phyloP scores from a whole-genome alignment of 2,113 vertebrate species.

The Plecturocebus donacophilus region DNA sequence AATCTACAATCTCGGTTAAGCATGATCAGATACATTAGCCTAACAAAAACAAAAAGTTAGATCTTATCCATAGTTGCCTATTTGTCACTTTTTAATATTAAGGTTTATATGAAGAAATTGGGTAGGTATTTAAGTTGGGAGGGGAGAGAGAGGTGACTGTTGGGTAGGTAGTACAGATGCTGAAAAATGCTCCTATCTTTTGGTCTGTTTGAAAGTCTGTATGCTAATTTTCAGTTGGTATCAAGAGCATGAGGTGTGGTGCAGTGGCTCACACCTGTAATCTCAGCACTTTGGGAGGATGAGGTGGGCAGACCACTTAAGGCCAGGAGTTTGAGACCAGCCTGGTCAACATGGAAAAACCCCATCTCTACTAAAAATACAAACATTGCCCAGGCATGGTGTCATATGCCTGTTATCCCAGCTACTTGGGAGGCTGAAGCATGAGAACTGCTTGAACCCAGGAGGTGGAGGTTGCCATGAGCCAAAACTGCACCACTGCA shows the following conservation, averaged over 20 bases:
- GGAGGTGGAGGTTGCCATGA: too few species aligned
- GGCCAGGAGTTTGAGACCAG: too few species aligned
- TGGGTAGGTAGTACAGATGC: background rate
- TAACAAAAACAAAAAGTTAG: conserved; percentile 20
- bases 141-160: background rate
- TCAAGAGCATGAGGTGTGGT: background rate
- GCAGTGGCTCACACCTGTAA: too few species aligned
- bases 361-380: too few species aligned
- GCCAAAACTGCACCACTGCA: too few species aligned
- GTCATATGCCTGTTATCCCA: too few species aligned
- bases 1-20: background rate
- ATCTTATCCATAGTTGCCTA: conserved; percentile 14
- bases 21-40: background rate
- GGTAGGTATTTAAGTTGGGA: background rate
- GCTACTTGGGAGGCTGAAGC: too few species aligned
- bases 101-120: conserved; percentile 35
- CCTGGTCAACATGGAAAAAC: too few species aligned
- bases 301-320: too few species aligned
- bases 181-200: background rate
- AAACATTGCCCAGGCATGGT: too few species aligned
- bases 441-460: too few species aligned
- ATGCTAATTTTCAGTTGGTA: background rate
- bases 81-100: background rate
- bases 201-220: background rate
- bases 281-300: too few species aligned